Percentiles rank a stretch among this genome's conserved stretches.
phyloP scores from a whole-genome alignment of 1,140 invertebrate genomes.

The Halictus rubicundus region DNA sequence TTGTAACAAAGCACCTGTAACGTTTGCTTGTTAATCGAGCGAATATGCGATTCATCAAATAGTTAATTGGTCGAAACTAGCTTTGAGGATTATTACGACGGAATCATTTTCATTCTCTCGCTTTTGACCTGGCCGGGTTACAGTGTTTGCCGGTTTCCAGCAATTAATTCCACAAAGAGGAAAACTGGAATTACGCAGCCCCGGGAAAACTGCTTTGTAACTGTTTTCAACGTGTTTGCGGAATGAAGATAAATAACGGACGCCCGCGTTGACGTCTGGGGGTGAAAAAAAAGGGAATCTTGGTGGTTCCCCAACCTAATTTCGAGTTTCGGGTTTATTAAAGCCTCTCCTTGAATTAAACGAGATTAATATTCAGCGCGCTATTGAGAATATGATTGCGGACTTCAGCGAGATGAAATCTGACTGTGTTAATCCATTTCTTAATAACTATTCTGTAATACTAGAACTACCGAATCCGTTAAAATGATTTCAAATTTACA shows the following conservation, averaged over 20 bases:
- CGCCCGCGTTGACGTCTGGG: neutral
- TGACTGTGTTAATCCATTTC: no score
- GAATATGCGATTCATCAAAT: constrained; percentile 3
- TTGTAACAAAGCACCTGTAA: neutral
- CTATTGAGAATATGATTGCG: neutral
- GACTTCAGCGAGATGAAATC: neutral
- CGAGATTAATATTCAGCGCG: neutral
- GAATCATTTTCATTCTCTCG: neutral
- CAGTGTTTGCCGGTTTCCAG: constrained; percentile 24
- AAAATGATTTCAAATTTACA: no score
- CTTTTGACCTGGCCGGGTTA: constrained; percentile 22
- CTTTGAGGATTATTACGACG: constrained; percentile 2
- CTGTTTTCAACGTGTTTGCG: constrained; percentile 33
- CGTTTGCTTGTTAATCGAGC: neutral
- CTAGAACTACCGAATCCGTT: no score
- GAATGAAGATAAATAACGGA: constrained; percentile 4
- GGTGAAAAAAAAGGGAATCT: constrained; percentile 4
- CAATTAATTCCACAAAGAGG: constrained; percentile 46
- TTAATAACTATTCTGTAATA: no score
- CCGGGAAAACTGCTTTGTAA: constrained; percentile 31
- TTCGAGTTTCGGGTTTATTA: neutral
- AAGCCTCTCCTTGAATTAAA: neutral
- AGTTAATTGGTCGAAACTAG: neutral
- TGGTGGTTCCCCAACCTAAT: neutral
- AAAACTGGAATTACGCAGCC: constrained; percentile 3